These are phyloP conservation scores for Tokudaia tokunoshimensis DNA, from an alignment of 2,797 vertebrate species.

Conservation along the genomic window DNA sequence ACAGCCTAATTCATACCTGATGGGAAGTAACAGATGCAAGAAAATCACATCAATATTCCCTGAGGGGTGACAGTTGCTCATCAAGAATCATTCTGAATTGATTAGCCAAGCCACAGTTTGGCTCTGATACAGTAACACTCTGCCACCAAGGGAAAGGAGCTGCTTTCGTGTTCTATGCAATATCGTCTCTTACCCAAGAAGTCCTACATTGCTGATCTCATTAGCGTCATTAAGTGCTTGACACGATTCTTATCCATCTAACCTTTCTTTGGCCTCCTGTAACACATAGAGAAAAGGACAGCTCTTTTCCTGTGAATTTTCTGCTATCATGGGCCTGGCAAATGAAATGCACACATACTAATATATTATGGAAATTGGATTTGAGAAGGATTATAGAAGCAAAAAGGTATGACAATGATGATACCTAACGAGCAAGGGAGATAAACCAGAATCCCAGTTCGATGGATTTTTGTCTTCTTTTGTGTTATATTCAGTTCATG, in stretches of 20 bases:
- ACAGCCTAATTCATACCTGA: slow-evolving; percentile 85
- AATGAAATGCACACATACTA: slow-evolving; percentile 58
- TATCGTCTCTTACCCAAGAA: slow-evolving; percentile 68
- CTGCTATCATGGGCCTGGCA: not conserved
- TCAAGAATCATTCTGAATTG: slow-evolving; percentile 83
- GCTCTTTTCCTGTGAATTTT: slow-evolving; percentile 32
- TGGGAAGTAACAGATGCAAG: slow-evolving; percentile 82
- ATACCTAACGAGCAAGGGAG: not conserved
- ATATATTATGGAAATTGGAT: slow-evolving; percentile 7
- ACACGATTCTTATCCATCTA: slow-evolving; percentile 74
- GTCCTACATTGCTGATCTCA: slow-evolving; percentile 78
- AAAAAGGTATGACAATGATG: not conserved
- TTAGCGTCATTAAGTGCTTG: slow-evolving; percentile 83
- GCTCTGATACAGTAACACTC: slow-evolving; percentile 74
- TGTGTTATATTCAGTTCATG: not conserved
- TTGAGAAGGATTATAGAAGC: not conserved
- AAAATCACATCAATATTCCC: slow-evolving; percentile 82
- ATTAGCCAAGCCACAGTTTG: slow-evolving; percentile 80
- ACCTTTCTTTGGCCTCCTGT: not conserved
- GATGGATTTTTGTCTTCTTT: not conserved
- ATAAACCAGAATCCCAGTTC: not conserved
- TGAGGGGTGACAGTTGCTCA: slow-evolving; percentile 85
- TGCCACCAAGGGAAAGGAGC: slow-evolving; percentile 4
- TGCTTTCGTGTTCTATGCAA: slow-evolving; percentile 64
- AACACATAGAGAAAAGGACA: not conserved